Evolutionary conservation across 2,888 invertebrate species (phyloP).

Genomic region (Eubasilissa splendida): DNA sequence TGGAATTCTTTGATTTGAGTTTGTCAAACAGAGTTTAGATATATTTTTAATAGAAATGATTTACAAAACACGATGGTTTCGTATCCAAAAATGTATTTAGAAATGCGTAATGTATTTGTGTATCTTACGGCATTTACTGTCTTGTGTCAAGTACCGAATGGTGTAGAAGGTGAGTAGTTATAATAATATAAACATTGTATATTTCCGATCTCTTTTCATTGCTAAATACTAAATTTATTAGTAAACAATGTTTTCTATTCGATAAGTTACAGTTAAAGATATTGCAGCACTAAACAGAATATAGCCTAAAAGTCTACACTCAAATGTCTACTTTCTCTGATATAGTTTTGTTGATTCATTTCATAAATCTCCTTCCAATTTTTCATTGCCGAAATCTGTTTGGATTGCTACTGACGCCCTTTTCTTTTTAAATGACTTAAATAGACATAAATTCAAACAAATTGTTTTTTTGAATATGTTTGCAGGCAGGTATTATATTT

Average conservation of each 20-base stretch:
- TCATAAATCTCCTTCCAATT: too few relatives aligned
- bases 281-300: background rate
- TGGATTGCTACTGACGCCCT: too few relatives aligned
- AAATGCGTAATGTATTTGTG: conserved; percentile 31
- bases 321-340: background rate
- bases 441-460: too few relatives aligned
- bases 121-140: conserved; percentile 1
- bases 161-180: conserved; percentile 37
- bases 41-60: conserved; percentile 37
- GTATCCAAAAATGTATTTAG: conserved; percentile 37
- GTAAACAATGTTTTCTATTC: background rate
- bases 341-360: too few relatives aligned
- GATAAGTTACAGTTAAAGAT: background rate
- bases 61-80: conserved; percentile 1
- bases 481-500: too few relatives aligned
- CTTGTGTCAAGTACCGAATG: conserved; percentile 37
- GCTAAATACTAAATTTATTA: background rate
- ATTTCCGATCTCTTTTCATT: background rate
- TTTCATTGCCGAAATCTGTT: too few relatives aligned
- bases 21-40: background rate
- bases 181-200: conserved; percentile 1
- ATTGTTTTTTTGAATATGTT: too few relatives aligned
- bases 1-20: conserved; percentile 10
- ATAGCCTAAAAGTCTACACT: too few relatives aligned
- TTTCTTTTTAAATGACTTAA: too few relatives aligned